Evolutionary conservation across 2,797 vertebrate species (phyloP), one percentile per base, ranked within the genome.

Genomic region (Peromyscus aztecus): DNA sequence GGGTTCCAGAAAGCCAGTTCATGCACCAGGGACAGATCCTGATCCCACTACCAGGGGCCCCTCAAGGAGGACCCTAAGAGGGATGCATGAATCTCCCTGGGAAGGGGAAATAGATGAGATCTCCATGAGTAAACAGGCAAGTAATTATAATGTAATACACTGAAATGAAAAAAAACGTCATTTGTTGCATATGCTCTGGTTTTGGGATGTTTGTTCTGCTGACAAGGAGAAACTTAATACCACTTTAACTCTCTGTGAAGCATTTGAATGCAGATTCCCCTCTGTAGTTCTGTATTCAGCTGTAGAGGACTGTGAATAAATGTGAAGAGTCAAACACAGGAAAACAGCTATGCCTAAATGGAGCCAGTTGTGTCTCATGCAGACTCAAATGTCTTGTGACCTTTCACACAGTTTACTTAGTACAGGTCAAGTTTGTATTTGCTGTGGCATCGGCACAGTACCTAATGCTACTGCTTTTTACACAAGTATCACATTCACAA

Each of bases 181-280:
- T 52, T 78, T 94, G 55, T 82, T 65, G 34, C 31, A 96, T 81
- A 92, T 83, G 46, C 73, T 94, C 19, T 95, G 88, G 82, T 94
- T 84, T 78, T 6, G 78, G 81, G 49, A 12, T 82, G 52, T 90
- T 94, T 90, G 23, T 92, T 95, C 89, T 95, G 67, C 61, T 69
- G 92, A 63, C 71, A 71, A 91, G 90, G 84, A 61, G 0, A 27
- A 69, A 49, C 86, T 95, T 84, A 82, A 81, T 80, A 80, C 89
- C n/a, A 71, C 67, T 37, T 21, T 37, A 10, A 84, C 46, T 85
- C 37, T 83, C 49, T 80, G 27, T n/a, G 75, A n/a, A 87, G 17
- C 16, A 43, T 61, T 55, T 67, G 55, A 88, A 76, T 4, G 34
- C 40, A 84, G 5, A 61, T 82, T 82, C 94, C 49, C 3, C 95